Evolutionary conservation across 2,797 vertebrate species (phyloP).

Genomic region (Megaceryle alcyon): DNA sequence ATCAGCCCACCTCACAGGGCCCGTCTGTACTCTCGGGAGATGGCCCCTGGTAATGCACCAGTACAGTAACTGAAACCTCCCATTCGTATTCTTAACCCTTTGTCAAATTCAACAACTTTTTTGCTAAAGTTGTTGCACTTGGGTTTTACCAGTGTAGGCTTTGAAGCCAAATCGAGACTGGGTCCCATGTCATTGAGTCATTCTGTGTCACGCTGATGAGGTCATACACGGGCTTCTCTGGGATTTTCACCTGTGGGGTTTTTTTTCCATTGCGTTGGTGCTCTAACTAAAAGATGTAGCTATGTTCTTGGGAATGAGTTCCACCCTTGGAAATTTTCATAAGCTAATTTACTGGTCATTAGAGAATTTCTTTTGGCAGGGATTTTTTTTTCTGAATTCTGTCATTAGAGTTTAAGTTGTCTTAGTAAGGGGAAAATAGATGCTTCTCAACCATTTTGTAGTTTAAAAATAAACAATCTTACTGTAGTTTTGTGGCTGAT

Average conservation of each 20-base stretch:
- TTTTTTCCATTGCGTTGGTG: background rate
- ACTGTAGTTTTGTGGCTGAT: background rate
- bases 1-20: background rate
- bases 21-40: background rate
- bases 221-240: background rate
- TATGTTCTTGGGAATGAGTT: accelerated
- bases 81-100: accelerated
- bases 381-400: background rate
- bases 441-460: background rate
- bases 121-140: background rate
- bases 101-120: too few species aligned
- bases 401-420: background rate
- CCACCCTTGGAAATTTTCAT: background rate
- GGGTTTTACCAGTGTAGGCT: background rate
- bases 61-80: background rate
- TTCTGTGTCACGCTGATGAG: background rate
- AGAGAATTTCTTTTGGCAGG: background rate
- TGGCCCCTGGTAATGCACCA: background rate
- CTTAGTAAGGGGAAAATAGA: background rate
- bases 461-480: background rate
- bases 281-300: background rate
- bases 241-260: background rate
- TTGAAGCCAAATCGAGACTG: background rate
- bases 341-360: background rate
- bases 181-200: background rate